Evolutionary conservation across 2,113 vertebrate species (phyloP).

Genomic region (Petrocephalus microphthalmus): DNA sequence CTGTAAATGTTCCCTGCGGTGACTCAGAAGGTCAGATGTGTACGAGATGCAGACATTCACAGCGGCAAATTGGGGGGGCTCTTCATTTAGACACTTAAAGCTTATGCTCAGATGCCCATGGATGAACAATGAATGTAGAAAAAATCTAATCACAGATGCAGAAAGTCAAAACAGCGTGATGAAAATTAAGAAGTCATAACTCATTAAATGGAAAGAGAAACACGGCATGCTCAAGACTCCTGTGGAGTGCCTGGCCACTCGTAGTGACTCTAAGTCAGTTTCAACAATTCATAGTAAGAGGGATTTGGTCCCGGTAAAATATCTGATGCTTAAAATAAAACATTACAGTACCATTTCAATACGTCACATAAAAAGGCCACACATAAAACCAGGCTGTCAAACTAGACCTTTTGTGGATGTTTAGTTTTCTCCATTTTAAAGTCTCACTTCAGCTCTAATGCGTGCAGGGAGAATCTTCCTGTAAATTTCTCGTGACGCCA

Average conservation of each 20-base stretch:
- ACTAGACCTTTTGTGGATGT: not conserved
- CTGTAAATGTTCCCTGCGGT: not conserved
- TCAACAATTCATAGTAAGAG: not conserved
- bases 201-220: not conserved
- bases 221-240: not conserved
- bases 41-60: not conserved
- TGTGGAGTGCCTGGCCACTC: not conserved
- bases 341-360: not conserved
- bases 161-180: not conserved
- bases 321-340: not conserved
- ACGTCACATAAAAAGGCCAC: not conserved
- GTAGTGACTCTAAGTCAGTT: not conserved
- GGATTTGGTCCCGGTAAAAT: not conserved
- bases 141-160: not conserved
- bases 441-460: not conserved
- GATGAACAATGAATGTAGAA: not conserved
- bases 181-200: not conserved
- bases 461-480: not conserved
- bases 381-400: not conserved
- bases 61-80: not conserved
- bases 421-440: not conserved
- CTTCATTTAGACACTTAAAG: slow-evolving; percentile 2
- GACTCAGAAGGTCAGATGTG: not conserved
- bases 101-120: not conserved
- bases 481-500: not conserved